These are phyloP conservation scores for Anhinga rufa DNA, from an alignment of 2,113 vertebrate genomes.

Conservation along the genomic window DNA sequence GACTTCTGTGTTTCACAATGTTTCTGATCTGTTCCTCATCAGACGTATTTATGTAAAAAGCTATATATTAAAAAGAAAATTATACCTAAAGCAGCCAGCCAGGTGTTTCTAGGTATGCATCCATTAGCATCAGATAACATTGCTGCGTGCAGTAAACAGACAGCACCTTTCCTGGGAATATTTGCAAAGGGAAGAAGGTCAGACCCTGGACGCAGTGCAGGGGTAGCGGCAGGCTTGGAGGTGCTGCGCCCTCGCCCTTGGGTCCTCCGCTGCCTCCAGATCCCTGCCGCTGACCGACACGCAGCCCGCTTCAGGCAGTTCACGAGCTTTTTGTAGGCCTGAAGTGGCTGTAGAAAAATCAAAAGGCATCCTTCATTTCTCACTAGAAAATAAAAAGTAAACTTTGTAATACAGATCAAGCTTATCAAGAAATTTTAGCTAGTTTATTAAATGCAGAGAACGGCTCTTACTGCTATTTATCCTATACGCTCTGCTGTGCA, in stretches of 20 bases:
- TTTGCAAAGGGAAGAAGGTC: background rate
- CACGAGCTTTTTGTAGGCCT: fast-evolving
- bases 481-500: background rate
- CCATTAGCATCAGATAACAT: fast-evolving
- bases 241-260: background rate
- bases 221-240: background rate
- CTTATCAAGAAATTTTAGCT: background rate
- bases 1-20: background rate
- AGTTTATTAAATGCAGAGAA: background rate
- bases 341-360: background rate
- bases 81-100: background rate
- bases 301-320: fast-evolving
- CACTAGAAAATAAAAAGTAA: background rate
- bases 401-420: background rate
- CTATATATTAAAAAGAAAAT: background rate
- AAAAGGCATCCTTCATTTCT: background rate
- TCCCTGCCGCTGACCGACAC: background rate
- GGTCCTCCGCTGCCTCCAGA: fast-evolving
- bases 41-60: fast-evolving
- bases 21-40: background rate
- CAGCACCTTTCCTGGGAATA: background rate
- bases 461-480: background rate
- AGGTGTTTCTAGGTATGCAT: fast-evolving
- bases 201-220: background rate
- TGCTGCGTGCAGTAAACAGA: background rate